phyloP scores from a whole-genome alignment of 1,140 invertebrate species.

The Dendroctonus ponderosae region DNA sequence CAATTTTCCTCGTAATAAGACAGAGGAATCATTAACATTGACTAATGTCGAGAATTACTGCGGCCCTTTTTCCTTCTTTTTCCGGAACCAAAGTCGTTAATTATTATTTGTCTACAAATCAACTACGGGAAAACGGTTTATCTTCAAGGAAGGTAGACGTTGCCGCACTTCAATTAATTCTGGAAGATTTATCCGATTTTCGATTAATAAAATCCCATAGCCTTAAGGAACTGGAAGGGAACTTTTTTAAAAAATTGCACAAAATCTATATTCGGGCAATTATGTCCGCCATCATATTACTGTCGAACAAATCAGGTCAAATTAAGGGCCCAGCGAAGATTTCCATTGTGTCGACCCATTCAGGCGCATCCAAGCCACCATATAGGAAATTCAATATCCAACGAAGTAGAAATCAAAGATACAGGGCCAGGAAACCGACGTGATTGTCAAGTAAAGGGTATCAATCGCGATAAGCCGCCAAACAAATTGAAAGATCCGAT shows the following conservation, averaged over 20 bases:
- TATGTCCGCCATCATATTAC: no score
- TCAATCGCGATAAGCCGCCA: conserved; percentile 11
- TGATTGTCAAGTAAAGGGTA: conserved; percentile 15
- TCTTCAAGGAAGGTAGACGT: neutral
- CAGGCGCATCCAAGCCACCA: neutral
- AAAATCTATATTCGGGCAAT: no score
- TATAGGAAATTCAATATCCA: conserved; percentile 11
- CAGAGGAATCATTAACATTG: conserved; percentile 20
- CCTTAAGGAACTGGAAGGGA: no score
- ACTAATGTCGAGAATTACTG: conserved; percentile 19
- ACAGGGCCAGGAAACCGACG: neutral
- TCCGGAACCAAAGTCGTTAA: conserved; percentile 12
- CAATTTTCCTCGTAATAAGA: conserved; percentile 17
- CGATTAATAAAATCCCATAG: no score
- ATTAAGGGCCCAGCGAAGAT: neutral
- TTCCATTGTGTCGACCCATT: neutral
- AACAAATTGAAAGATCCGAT: conserved; percentile 20
- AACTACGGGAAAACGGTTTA: conserved; percentile 1
- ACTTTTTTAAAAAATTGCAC: no score
- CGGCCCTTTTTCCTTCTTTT: conserved; percentile 15
- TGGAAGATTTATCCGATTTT: no score
- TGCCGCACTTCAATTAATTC: no score
- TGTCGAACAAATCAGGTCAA: no score
- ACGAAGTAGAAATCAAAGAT: conserved; percentile 14
- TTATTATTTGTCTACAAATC: conserved; percentile 19